Evolutionary conservation across 2,888 invertebrate species (phyloP).

Genomic region (Aleiodes alternator): DNA sequence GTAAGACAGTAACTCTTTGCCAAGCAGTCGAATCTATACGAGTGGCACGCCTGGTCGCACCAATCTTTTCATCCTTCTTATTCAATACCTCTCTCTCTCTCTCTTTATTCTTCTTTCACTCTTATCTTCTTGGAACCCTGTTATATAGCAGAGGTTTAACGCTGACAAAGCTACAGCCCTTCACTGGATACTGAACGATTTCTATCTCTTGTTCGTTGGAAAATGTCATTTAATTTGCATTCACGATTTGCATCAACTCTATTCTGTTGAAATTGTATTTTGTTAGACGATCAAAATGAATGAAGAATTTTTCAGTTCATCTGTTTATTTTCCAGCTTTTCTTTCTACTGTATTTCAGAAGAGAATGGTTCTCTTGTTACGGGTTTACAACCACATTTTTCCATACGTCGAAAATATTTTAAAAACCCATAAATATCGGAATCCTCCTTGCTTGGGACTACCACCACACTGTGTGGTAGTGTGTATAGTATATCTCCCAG

Average conservation of each 20-base stretch:
- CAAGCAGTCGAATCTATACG: slow-evolving; percentile 25
- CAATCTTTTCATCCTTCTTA: slow-evolving; percentile 26
- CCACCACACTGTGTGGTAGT: slow-evolving; percentile 10
- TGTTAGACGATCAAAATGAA: slow-evolving; percentile 1
- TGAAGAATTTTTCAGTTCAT: slow-evolving; percentile 7
- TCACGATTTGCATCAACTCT: slow-evolving; percentile 22
- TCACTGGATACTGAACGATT: not conserved
- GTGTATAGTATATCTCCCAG: slow-evolving; percentile 1
- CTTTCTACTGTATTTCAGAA: not conserved
- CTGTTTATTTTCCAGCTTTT: not conserved
- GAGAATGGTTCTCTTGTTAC: no score
- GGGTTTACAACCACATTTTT: slow-evolving; percentile 1
- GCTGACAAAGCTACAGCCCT: slow-evolving; percentile 20
- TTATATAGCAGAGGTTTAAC: slow-evolving; percentile 6
- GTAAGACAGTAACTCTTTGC: slow-evolving; percentile 18
- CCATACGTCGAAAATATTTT: slow-evolving; percentile 29
- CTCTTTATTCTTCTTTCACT: not conserved
- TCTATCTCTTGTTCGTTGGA: slow-evolving; percentile 5
- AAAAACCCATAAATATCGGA: slow-evolving; percentile 19
- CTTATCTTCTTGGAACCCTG: slow-evolving; percentile 13
- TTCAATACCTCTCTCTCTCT: slow-evolving; percentile 12
- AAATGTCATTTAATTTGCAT: slow-evolving; percentile 33
- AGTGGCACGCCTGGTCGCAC: slow-evolving; percentile 31
- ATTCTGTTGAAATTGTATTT: slow-evolving; percentile 9
- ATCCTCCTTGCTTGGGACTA: not conserved